phyloP scores from a whole-genome alignment of 2,113 vertebrate species.

The Noturus placidus region DNA sequence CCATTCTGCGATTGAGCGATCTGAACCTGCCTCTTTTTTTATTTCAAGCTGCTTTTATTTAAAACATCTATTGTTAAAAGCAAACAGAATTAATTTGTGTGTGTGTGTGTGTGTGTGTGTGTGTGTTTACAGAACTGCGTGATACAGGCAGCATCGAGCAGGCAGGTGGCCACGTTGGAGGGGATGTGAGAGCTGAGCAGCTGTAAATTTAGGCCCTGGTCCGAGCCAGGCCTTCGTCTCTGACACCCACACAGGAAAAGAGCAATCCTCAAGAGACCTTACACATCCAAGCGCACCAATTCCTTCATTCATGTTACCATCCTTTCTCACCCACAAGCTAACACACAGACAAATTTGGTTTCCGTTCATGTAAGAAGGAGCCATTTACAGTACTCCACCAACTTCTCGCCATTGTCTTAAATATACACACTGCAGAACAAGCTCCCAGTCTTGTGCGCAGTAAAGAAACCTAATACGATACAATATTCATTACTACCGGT shows the following conservation, averaged over 20 bases:
- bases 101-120: conserved; percentile 29
- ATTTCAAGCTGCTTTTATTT: neutral
- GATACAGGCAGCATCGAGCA: conserved; percentile 15
- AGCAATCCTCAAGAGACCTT: conserved; percentile 54
- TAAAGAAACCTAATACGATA: neutral
- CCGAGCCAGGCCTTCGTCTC: conserved; percentile 58
- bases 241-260: conserved; percentile 53
- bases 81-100: neutral
- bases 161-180: conserved; percentile 56
- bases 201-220: conserved; percentile 67
- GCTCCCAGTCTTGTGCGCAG: neutral
- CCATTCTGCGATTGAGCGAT: neutral
- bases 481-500: neutral
- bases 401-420: conserved; percentile 13
- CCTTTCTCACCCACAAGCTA: conserved; percentile 27
- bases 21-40: neutral
- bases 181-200: conserved; percentile 56
- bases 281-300: neutral
- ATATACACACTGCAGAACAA: neutral
- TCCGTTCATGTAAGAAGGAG: conserved; percentile 28
- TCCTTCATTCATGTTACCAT: neutral
- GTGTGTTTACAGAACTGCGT: neutral
- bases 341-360: conserved; percentile 38
- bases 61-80: neutral
- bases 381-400: conserved; percentile 14